Conservation (phyloP, 2,113 vertebrate species). For the Brienomyrus brachyistius region DNA sequence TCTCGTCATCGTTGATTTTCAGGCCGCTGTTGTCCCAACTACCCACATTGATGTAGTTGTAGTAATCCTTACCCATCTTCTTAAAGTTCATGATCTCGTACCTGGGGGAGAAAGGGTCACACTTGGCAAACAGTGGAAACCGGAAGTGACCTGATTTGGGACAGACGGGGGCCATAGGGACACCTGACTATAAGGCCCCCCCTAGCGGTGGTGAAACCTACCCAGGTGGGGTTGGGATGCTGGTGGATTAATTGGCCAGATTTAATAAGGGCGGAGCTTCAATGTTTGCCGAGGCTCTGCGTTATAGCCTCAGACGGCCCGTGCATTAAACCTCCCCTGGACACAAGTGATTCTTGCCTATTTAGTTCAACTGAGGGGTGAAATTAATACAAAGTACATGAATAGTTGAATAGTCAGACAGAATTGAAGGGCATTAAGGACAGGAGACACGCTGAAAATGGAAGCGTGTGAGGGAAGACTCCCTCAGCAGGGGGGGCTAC, state of each 20-base stretch:
- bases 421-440: not conserved
- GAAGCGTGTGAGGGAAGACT: not conserved
- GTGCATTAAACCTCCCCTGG: not conserved
- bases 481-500: not conserved
- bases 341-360: not conserved
- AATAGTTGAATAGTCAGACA: not conserved
- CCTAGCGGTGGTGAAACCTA: not conserved
- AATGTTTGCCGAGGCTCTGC: not conserved
- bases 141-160: not conserved
- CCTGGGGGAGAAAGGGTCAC: conserved; percentile 47
- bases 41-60: conserved; percentile 91
- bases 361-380: not conserved
- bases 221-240: not conserved
- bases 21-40: conserved; percentile 95
- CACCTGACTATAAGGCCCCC: not conserved
- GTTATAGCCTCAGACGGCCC: not conserved
- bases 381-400: not conserved
- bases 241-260: not conserved
- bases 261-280: not conserved
- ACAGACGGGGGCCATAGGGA: not conserved
- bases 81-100: conserved; percentile 99
- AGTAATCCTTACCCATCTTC: conserved; percentile 95
- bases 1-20: conserved; percentile 89
- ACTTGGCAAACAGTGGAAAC: not conserved
- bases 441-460: not conserved